These are phyloP conservation scores for Zootermopsis nevadensis DNA, from an alignment of 2,888 invertebrate genomes.

Conservation along the genomic window DNA sequence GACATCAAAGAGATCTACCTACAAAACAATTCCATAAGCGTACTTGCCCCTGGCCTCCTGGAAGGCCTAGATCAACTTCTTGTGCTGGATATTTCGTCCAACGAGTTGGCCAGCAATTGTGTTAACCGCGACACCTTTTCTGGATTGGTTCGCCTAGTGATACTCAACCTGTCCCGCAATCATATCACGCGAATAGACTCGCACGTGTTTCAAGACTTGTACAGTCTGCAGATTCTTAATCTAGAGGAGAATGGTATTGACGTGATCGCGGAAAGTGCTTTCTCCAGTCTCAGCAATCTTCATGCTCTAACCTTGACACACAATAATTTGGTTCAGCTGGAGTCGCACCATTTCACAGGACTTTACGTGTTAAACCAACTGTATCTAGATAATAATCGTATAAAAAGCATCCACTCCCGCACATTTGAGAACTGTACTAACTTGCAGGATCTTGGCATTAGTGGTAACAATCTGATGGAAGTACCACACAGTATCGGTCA, in stretches of 20 bases:
- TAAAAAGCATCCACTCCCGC: conserved; percentile 75
- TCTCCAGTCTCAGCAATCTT: conserved; percentile 79
- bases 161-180: conserved; percentile 81
- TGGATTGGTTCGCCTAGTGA: conserved; percentile 77
- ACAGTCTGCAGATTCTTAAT: conserved; percentile 79
- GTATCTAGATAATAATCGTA: conserved; percentile 79
- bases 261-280: conserved; percentile 78
- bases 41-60: conserved; percentile 79
- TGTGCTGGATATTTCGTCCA: conserved; percentile 78
- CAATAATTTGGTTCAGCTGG: conserved; percentile 77
- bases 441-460: conserved; percentile 80
- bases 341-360: conserved; percentile 77
- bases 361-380: conserved; percentile 79
- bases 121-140: conserved; percentile 82
- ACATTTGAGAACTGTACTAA: conserved; percentile 83
- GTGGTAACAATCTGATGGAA: conserved; percentile 77
- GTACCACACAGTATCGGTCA: conserved; percentile 78
- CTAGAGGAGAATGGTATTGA: conserved; percentile 78
- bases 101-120: conserved; percentile 82
- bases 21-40: conserved; percentile 81
- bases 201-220: conserved; percentile 78
- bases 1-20: conserved; percentile 79
- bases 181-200: conserved; percentile 77
- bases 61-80: conserved; percentile 79
- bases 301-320: conserved; percentile 80